Percentiles rank a stretch among this genome's conserved stretches.
Conservation (phyloP, 2,797 vertebrate genomes). For the Crocidura indochinensis region DNA sequence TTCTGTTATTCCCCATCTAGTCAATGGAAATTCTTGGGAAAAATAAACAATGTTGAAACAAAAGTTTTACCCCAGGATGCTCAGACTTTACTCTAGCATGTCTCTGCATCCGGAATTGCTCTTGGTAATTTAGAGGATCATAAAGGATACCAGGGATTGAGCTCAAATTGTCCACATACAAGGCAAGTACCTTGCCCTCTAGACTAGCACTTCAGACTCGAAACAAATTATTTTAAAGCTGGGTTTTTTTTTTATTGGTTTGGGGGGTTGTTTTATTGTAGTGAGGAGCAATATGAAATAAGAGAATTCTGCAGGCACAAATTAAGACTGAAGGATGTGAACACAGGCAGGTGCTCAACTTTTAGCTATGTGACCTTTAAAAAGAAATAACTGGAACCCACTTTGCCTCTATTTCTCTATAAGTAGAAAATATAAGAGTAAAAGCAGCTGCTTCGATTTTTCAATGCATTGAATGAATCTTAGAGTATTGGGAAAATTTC, state of each 20-base stretch:
- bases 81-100: too few relatives aligned
- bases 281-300: background rate
- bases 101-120: too few relatives aligned
- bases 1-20: background rate
- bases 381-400: background rate
- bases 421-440: background rate
- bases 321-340: background rate
- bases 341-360: background rate
- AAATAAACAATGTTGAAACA: background rate
- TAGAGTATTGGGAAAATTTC: background rate
- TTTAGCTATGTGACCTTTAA: background rate
- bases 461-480: background rate
- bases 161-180: too few relatives aligned
- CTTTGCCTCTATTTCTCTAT: background rate
- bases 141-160: too few relatives aligned
- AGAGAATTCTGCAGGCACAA: background rate
- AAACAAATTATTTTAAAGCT: background rate
- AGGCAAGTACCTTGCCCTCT: too few relatives aligned
- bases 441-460: background rate
- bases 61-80: background rate
- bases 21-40: conserved; percentile 32
- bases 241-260: too few relatives aligned
- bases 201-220: too few relatives aligned
- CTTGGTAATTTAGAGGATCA: too few relatives aligned
- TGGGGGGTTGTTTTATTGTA: background rate